These are phyloP conservation scores for Streblospio benedicti DNA, from an alignment of 1,140 invertebrate genomes.

Conservation along the genomic window DNA sequence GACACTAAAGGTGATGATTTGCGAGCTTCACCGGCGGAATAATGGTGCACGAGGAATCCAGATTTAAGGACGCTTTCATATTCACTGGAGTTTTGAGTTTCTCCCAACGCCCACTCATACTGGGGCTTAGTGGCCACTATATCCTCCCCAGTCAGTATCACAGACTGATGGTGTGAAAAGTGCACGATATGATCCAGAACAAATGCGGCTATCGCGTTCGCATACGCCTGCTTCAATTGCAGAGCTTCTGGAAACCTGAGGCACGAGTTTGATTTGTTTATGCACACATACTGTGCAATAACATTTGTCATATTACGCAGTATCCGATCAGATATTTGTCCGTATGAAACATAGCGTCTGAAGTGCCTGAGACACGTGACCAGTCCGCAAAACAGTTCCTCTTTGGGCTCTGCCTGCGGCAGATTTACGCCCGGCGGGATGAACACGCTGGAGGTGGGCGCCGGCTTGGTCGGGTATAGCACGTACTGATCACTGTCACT, in stretches of 20 bases:
- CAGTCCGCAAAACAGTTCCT: no score
- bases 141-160: background rate
- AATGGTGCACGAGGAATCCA: background rate
- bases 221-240: background rate
- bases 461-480: no score
- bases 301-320: background rate
- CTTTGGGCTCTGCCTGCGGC: no score
- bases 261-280: background rate
- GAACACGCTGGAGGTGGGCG: no score
- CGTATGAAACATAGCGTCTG: no score
- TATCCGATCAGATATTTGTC: no score
- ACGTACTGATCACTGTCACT: no score
- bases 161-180: background rate
- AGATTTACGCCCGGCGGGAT: no score
- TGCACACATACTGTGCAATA: background rate
- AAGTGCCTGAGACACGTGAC: no score
- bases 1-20: background rate
- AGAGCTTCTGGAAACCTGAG: background rate
- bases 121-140: conserved; percentile 14
- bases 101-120: background rate
- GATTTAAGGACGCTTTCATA: no score
- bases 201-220: background rate
- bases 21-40: background rate
- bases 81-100: no score
- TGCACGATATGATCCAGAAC: conserved; percentile 8